A percentile compares a stretch with the other conserved stretches of the same genome.
These are phyloP conservation scores for Dolichotis patagonum DNA, from an alignment of 2,113 vertebrate genomes.

Conservation along the genomic window DNA sequence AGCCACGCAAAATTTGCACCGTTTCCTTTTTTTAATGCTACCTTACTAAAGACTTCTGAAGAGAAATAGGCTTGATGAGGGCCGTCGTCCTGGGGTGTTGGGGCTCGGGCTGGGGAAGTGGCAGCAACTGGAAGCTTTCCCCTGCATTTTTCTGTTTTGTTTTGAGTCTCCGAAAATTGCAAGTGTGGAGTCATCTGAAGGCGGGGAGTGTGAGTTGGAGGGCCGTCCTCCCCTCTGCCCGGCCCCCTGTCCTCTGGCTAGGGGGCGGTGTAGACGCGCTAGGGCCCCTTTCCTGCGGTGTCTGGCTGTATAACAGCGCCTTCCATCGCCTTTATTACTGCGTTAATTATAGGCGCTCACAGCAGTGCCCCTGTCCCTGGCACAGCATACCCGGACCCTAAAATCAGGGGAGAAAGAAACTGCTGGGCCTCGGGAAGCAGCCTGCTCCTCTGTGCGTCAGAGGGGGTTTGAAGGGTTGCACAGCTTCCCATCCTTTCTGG, in stretches of 20 bases:
- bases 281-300: conserved; percentile 69
- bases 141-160: conserved; percentile 34
- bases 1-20: conserved; percentile 81
- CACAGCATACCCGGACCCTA: conserved; percentile 73
- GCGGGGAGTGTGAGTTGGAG: conserved; percentile 20
- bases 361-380: conserved; percentile 72
- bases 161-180: conserved; percentile 69
- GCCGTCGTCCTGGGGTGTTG: not conserved
- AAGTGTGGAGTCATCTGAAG: conserved; percentile 35
- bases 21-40: not conserved
- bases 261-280: conserved; percentile 65
- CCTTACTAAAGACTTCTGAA: conserved; percentile 75
- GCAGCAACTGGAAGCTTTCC: not conserved
- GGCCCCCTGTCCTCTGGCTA: conserved; percentile 66
- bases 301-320: conserved; percentile 75
- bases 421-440: conserved; percentile 75
- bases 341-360: conserved; percentile 81
- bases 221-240: conserved; percentile 12
- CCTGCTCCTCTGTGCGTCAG: conserved; percentile 75
- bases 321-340: conserved; percentile 77
- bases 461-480: conserved; percentile 74
- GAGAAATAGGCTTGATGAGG: conserved; percentile 77
- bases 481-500: conserved; percentile 76
- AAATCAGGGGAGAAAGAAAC: conserved; percentile 72
- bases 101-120: not conserved